Percentiles rank a stretch among this genome's conserved stretches.
These are phyloP conservation scores for Drosophila ogumai DNA, from an alignment of 1,140 invertebrate species.

Conservation along the genomic window DNA sequence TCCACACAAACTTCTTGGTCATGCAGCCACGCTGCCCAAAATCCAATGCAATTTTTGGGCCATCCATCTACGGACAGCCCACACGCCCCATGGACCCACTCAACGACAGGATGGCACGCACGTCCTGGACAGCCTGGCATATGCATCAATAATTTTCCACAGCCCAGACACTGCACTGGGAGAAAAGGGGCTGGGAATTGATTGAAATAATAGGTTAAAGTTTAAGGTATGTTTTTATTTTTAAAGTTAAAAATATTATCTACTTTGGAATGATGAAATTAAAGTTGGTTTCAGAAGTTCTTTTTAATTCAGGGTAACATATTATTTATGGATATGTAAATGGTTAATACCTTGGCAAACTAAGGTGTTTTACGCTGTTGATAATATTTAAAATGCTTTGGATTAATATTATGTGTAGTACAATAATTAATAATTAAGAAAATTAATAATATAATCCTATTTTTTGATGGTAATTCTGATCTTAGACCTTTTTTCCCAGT, in stretches of 20 bases:
- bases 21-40: constrained; percentile 37
- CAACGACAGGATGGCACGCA: constrained; percentile 41
- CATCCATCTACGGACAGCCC: constrained; percentile 33
- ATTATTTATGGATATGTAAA: no score
- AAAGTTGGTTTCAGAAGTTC: no score
- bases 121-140: constrained; percentile 40
- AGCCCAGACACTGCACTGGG: constrained; percentile 26
- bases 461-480: no score
- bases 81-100: constrained; percentile 21
- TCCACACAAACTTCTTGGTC: constrained; percentile 40
- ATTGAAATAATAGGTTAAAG: not conserved
- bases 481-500: not conserved
- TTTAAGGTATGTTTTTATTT: not conserved
- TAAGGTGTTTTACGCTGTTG: no score
- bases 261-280: no score
- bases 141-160: constrained; percentile 69
- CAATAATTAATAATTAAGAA: no score
- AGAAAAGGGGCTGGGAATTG: not conserved
- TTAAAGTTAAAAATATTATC: no score
- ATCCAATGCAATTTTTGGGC: constrained; percentile 48
- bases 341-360: no score
- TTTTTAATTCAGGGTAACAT: no score
- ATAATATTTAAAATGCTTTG: no score
- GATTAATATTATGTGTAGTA: no score
- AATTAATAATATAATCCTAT: no score